phyloP scores from a whole-genome alignment of 2,113 vertebrate genomes.

The Anseranas semipalmata region DNA sequence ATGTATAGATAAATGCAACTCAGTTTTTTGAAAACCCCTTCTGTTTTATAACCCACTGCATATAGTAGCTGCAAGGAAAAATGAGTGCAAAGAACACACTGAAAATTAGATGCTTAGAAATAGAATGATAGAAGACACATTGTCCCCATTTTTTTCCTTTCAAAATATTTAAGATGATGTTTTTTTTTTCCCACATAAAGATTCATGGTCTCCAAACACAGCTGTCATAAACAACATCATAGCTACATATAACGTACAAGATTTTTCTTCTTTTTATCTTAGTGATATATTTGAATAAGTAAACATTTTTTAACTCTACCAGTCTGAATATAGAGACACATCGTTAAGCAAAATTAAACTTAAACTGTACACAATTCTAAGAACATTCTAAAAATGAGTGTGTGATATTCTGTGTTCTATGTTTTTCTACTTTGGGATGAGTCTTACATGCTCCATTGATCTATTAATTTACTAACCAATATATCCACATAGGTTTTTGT shows the following conservation, averaged over 20 bases:
- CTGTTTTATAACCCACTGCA: background rate
- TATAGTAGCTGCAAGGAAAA: background rate
- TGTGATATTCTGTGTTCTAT: background rate
- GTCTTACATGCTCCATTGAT: background rate
- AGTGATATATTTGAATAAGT: background rate
- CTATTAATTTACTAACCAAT: background rate
- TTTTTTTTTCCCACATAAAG: accelerated
- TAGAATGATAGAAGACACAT: background rate
- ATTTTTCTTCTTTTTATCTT: background rate
- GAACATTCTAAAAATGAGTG: background rate
- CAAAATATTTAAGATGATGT: background rate
- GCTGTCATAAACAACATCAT: background rate
- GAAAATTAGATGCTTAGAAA: background rate
- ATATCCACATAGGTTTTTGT: background rate
- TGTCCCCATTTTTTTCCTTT: background rate
- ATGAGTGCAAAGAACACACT: background rate
- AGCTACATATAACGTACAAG: background rate
- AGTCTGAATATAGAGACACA: background rate
- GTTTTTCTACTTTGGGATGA: background rate
- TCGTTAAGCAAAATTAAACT: background rate
- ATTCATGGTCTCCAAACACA: background rate
- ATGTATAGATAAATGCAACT: constrained; percentile 41
- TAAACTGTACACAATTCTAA: background rate
- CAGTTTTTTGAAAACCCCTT: background rate
- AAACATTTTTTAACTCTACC: background rate